These are phyloP conservation scores for Drosophila aff. DNA, from an alignment of 1,140 invertebrate genomes.

Conservation along the genomic window DNA sequence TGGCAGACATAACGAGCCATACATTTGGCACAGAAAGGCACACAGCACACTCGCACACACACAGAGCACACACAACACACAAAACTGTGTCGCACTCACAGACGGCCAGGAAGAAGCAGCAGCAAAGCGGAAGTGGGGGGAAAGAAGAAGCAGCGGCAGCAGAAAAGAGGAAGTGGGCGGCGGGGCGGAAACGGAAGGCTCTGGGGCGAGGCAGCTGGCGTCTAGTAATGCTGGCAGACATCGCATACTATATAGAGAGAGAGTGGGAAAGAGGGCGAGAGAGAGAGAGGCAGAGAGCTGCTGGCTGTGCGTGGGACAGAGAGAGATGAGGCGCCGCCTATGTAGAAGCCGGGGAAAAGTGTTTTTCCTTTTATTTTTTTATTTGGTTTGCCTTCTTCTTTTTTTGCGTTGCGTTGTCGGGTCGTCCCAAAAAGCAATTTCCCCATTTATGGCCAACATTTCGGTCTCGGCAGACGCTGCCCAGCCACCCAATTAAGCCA, in stretches of 20 bases:
- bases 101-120: conserved; percentile 25
- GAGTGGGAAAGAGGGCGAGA: background rate
- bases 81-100: conserved; percentile 77
- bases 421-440: conserved; percentile 72
- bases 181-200: conserved; percentile 44
- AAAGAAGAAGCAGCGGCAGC: conserved; percentile 11
- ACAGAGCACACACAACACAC: conserved; percentile 30
- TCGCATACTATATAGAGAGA: conserved; percentile 3
- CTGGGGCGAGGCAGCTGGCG: conserved; percentile 58
- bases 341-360: conserved; percentile 51
- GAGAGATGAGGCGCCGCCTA: conserved; percentile 59
- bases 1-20: conserved; percentile 57
- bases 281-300: background rate
- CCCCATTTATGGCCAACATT: conserved; percentile 60
- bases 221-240: conserved; percentile 74
- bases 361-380: conserved; percentile 25
- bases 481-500: conserved; percentile 83
- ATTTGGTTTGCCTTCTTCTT: background rate
- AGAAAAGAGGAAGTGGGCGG: conserved; percentile 28
- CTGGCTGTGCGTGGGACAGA: conserved; percentile 16
- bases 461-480: conserved; percentile 74
- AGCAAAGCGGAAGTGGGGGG: conserved; percentile 20
- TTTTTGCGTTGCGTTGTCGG: conserved; percentile 16
- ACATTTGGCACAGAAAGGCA: conserved; percentile 79
- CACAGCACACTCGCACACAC: conserved; percentile 23